Evolutionary conservation across 2,888 invertebrate species (phyloP).

Genomic region (Oscheius onirici): DNA sequence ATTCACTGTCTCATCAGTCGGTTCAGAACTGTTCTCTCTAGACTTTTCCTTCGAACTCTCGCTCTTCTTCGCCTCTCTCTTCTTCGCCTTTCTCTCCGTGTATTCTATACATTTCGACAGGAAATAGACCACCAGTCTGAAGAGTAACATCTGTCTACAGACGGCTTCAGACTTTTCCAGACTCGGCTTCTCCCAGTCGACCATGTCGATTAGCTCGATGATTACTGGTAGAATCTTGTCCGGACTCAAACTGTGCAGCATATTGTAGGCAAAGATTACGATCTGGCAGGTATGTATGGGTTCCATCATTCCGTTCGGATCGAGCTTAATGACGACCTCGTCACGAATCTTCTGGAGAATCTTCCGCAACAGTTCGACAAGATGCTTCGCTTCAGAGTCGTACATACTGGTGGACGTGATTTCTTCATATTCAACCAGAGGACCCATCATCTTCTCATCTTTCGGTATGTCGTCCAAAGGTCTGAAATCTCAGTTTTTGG

Average conservation of each 20-base stretch:
- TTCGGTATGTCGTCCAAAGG: background rate
- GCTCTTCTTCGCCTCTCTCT: background rate
- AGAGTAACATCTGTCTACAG: constrained; percentile 28
- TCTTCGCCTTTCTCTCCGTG: constrained; percentile 21
- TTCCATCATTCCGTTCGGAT: background rate
- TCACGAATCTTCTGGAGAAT: constrained; percentile 27
- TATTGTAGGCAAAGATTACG: constrained; percentile 18
- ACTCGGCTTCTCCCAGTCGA: constrained; percentile 8
- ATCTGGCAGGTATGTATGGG: background rate
- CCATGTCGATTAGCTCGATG: constrained; percentile 18
- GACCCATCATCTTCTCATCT: constrained; percentile 20
- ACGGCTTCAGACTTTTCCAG: background rate
- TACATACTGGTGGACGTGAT: constrained; percentile 21
- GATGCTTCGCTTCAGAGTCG: constrained; percentile 22
- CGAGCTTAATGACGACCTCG: background rate
- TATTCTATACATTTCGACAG: constrained; percentile 26
- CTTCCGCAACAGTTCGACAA: constrained; percentile 13
- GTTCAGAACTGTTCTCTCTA: constrained; percentile 15
- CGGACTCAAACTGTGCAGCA: constrained; percentile 27
- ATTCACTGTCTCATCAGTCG: background rate
- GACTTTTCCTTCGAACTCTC: background rate
- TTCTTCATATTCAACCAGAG: background rate
- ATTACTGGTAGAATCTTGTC: constrained; percentile 16
- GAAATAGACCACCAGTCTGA: constrained; percentile 31
- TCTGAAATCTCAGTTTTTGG: background rate